Percentiles rank a stretch among this genome's conserved stretches.
Conservation (phyloP, 2,113 vertebrate genomes). For the Rhodinocichla rosea region DNA sequence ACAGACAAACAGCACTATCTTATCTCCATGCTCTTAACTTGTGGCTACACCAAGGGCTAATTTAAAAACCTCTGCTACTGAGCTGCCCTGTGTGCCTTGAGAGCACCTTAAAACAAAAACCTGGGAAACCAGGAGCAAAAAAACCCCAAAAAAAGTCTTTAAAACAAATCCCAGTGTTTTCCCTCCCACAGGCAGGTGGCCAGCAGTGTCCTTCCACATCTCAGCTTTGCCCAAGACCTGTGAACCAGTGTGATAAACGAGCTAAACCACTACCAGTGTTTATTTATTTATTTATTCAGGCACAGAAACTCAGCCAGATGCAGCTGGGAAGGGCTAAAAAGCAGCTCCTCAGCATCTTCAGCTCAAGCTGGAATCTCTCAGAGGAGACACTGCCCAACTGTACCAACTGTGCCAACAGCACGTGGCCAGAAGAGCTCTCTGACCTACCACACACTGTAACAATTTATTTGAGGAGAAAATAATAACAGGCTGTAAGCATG, state of each 20-base stretch:
- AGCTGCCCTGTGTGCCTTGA: not conserved
- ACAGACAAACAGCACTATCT: not conserved
- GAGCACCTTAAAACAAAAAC: not conserved
- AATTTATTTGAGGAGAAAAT: not conserved
- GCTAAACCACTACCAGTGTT: not conserved
- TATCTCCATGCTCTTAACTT: not conserved
- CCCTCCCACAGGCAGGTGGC: not conserved
- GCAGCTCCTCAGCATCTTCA: not conserved
- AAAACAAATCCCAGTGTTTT: not conserved
- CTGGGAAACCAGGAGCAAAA: not conserved
- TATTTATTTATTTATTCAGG: not conserved
- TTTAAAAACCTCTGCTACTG: not conserved
- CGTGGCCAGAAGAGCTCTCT: not conserved
- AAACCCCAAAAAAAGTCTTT: rapidly evolving
- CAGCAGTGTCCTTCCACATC: not conserved
- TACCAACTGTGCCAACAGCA: not conserved
- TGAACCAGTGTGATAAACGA: not conserved
- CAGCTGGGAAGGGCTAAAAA: not conserved
- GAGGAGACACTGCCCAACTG: not conserved
- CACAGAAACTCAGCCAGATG: not conserved
- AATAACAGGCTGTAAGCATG: not conserved
- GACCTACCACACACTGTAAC: not conserved
- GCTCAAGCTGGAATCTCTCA: not conserved
- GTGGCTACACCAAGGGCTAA: not conserved
- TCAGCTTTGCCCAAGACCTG: not conserved